Evolutionary conservation across 2,888 invertebrate genomes (phyloP), one percentile per base, ranked within the genome.

Genomic region (Diadegma fenestrale): DNA sequence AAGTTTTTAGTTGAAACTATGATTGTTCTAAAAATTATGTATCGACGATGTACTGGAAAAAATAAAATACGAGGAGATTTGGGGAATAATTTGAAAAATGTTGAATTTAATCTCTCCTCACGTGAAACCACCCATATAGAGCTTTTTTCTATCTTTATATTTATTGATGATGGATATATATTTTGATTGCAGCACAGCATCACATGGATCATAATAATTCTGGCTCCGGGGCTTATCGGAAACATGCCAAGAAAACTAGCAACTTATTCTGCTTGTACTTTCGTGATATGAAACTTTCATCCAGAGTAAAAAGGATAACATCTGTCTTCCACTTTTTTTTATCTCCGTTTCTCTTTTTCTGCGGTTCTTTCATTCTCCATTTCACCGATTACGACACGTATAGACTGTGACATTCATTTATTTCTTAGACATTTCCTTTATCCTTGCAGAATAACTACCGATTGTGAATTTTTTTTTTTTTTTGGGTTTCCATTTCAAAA

Each of bases 161-260:
- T 30, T 19, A 33, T 58, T n/a, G 2, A 64, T 64, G 37, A 72
- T 54, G 26, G 14, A 17, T 72, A 12, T 45, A 26, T 43, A 45
- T 71, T 77, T 51, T 66, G 2, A 41, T 30, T 6, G 30, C 63
- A 48, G 63, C 54, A 63, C 37, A 4, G 26, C 51, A 71, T 69
- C 45, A 43, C 75, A 66, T 76, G 82, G 71, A 76, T 82, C 71
- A 76, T 82, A 85, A 79, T 82, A 85, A 85, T 75, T 85, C 75
- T 79, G 71, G 79, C 64, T 58, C 22, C 37, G 19, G 63, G 82
- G 45, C 66, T 37, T 22, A 78, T 19, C 61, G 75, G 83, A 80
- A 81, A 58, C 82, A 72, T 87, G 88, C 87, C 88, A 87, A 88
- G 89, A 88, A 84, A 84, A 84, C 75, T 64, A 14, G 54, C 79